Conservation (phyloP, 2,113 vertebrate genomes). For the Lasiurus borealis region DNA sequence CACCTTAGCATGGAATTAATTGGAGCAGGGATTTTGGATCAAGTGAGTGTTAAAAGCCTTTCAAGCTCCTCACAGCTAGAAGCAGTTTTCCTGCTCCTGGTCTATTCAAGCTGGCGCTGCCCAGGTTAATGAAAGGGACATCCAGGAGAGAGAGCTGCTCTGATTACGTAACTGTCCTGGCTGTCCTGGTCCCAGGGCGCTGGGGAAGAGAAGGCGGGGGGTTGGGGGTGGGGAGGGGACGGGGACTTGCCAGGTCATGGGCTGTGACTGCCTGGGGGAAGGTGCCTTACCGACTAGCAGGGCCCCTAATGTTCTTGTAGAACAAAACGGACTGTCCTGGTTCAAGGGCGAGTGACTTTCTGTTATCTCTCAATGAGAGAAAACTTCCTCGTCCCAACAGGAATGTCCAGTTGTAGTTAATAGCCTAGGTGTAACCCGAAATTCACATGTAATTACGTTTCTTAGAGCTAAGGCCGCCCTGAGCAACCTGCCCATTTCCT, state of each 20-base stretch:
- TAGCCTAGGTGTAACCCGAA: constrained; percentile 42
- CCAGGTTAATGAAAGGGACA: not conserved
- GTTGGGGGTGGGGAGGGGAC: no score
- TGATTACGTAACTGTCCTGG: not conserved
- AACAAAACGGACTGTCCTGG: not conserved
- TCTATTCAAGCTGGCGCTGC: not conserved
- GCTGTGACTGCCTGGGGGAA: not conserved
- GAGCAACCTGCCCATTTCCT: not conserved
- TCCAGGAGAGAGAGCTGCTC: not conserved
- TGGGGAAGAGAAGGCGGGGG: not conserved
- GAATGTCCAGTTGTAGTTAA: constrained; percentile 63
- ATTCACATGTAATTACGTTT: constrained; percentile 28
- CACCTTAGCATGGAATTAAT: not conserved
- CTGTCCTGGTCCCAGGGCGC: not conserved
- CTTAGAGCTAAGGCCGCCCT: not conserved
- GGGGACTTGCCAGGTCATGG: no score
- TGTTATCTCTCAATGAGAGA: constrained; percentile 10
- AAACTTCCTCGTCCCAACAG: constrained; percentile 55
- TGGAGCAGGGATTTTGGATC: constrained; percentile 26
- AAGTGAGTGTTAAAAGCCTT: not conserved
- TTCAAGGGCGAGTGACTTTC: constrained; percentile 45
- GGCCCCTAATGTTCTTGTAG: not conserved
- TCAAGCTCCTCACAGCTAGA: not conserved
- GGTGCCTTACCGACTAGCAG: not conserved
- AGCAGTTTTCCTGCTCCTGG: not conserved